Evolutionary conservation across 2,888 invertebrate genomes (phyloP).

Genomic region (Masnerella sp.): DNA sequence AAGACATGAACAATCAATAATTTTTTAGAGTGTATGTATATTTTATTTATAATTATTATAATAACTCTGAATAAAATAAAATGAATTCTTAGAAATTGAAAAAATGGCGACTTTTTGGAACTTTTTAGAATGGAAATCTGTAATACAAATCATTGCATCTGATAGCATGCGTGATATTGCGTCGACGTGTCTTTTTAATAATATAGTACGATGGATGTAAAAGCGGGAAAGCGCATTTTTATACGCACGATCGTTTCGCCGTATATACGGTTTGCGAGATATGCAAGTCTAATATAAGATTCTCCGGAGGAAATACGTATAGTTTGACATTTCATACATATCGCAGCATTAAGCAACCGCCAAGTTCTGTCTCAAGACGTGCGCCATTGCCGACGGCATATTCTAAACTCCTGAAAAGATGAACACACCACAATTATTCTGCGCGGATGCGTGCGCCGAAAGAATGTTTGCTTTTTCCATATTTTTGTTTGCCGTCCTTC

Average conservation of each 20-base stretch:
- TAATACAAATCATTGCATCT: conserved; percentile 16
- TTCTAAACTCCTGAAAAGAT: conserved; percentile 39
- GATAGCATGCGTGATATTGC: conserved; percentile 23
- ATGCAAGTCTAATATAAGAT: conserved; percentile 42
- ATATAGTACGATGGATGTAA: conserved; percentile 9
- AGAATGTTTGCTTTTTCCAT: no score
- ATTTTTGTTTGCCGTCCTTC: no score
- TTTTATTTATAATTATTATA: no score
- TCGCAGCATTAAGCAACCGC: conserved; percentile 29
- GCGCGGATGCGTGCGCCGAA: conserved; percentile 33
- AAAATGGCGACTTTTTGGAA: no score
- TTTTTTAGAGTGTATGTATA: no score
- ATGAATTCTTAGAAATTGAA: no score
- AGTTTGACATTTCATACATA: conserved; percentile 41
- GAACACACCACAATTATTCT: conserved; percentile 48
- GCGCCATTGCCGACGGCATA: conserved; percentile 18
- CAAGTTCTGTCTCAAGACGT: conserved; percentile 31
- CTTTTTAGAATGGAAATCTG: conserved; percentile 14
- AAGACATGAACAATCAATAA: no score
- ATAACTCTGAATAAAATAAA: no score
- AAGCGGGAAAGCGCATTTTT: conserved; percentile 20
- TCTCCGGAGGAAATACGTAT: conserved; percentile 21
- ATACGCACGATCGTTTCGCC: conserved; percentile 31
- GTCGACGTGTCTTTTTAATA: conserved; percentile 37
- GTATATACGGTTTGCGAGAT: conserved; percentile 19